Conservation (phyloP, 2,888 invertebrate genomes). For the Limnephilus lunatus region DNA sequence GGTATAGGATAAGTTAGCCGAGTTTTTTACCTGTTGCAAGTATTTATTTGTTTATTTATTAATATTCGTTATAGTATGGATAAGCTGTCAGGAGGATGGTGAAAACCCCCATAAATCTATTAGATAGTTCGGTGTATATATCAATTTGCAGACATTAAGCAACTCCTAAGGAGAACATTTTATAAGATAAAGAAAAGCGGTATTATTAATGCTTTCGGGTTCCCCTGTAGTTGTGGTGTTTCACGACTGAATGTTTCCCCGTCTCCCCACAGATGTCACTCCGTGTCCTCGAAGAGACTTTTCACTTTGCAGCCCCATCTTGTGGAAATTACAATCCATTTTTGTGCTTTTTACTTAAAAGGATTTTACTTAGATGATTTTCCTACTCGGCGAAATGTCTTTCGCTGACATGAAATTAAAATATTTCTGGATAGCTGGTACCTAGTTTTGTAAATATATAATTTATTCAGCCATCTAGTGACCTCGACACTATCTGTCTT, state of each 20-base stretch:
- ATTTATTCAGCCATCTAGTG: background rate
- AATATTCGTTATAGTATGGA: no score
- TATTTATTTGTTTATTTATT: no score
- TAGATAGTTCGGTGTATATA: no score
- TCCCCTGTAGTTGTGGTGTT: background rate
- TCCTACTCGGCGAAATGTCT: background rate
- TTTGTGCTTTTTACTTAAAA: constrained; percentile 13
- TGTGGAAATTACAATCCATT: constrained; percentile 37
- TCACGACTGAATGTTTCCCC: constrained; percentile 6
- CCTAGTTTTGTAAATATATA: no score
- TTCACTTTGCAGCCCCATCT: constrained; percentile 31
- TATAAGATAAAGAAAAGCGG: no score
- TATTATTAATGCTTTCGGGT: background rate
- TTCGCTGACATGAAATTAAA: background rate
- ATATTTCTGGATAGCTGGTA: background rate
- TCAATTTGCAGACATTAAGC: no score
- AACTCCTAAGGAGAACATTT: no score
- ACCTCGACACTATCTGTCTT: no score
- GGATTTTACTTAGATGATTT: constrained; percentile 4
- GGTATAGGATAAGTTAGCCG: no score
- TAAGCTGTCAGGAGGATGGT: no score
- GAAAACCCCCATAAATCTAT: no score
- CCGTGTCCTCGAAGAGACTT: constrained; percentile 5
- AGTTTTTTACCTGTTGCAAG: no score
- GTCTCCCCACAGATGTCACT: constrained; percentile 36